These are phyloP conservation scores for Bovichtus variegatus DNA, from an alignment of 2,797 vertebrate species.

Conservation along the genomic window DNA sequence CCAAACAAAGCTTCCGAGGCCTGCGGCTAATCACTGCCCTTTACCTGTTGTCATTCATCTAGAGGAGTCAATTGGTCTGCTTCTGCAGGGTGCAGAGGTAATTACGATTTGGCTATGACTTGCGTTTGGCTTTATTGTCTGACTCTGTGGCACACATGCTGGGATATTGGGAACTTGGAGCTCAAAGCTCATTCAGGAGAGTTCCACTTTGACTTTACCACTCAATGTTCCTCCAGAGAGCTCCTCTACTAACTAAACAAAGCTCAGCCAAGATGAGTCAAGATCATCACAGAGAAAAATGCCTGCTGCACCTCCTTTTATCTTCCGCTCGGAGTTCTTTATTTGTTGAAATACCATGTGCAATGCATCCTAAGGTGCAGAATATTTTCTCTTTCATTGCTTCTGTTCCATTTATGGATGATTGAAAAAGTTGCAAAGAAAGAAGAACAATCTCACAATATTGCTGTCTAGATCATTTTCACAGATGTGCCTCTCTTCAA, in stretches of 20 bases:
- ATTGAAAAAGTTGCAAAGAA: constrained; percentile 74
- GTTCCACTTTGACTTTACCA: constrained; percentile 73
- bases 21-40: constrained; percentile 76
- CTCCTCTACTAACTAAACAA: constrained; percentile 71
- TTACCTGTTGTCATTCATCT: constrained; percentile 82
- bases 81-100: constrained; percentile 78
- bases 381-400: constrained; percentile 64
- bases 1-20: constrained; percentile 74
- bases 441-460: constrained; percentile 76
- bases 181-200: constrained; percentile 72
- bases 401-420: constrained; percentile 57
- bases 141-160: constrained; percentile 54
- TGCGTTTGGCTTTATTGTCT: constrained; percentile 74
- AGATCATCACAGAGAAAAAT: constrained; percentile 60
- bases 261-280: constrained; percentile 66
- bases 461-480: constrained; percentile 78
- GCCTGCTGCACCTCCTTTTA: constrained; percentile 63
- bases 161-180: constrained; percentile 68
- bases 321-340: constrained; percentile 49
- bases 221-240: constrained; percentile 70
- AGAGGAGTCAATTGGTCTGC: constrained; percentile 79
- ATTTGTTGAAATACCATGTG: constrained; percentile 62
- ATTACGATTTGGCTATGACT: constrained; percentile 82
- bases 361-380: constrained; percentile 47
- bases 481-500: constrained; percentile 78